Base-by-base conservation (phyloP, 2,888 invertebrate species). In the Drosophila fungiperda region DNA sequence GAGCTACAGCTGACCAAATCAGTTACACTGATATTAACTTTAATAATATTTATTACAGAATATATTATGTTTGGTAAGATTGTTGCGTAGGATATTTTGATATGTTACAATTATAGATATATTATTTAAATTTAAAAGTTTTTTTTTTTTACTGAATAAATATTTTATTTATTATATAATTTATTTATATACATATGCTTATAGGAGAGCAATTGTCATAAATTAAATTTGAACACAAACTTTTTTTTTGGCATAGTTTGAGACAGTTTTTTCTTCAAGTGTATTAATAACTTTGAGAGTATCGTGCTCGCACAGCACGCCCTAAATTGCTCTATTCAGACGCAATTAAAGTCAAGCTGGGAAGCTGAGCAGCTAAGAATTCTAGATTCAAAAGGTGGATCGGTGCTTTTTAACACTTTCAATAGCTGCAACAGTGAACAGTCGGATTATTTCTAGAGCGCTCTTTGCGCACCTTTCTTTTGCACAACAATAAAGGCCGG, bases 341-440 rank as follows among this genome's bases (percentile, higher is more conserved):
- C 61, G 79, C 87, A 87, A 87, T 87, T 87, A 87, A 75, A 89
- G 89, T 83, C 89, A 87, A 87, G 87, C 87, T 83, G 87, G 53
- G 87, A 26, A 62, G 71, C 70, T 66, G 70, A 33, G 65, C 63
- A 53, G 73, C 64, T 42, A 53, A 42, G 73, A 58, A 57, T 66
- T 65, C 42, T 45, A 55, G 60, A 50, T 64, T 71, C 65, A 40
- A 72, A 59, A 55, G 75, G 71, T 59, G 68, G 86, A 85, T 85
- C 79, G 81, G 62, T 77, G 82, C 69, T 70, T 73, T 75, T 86
- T 83, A 85, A 87, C 85, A 85, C 85, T 85, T 85, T 85, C 83
- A 55, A 68, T 68, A 62, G 49, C 32, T 36, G 32, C 29, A n/a
- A 36, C 67, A 57, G 2, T 53, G 38, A 49, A 42, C 62, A 32